Percentiles rank a stretch among this genome's conserved stretches.
Conservation (phyloP, 2,113 vertebrate genomes). For the Eonycteris spelaea region DNA sequence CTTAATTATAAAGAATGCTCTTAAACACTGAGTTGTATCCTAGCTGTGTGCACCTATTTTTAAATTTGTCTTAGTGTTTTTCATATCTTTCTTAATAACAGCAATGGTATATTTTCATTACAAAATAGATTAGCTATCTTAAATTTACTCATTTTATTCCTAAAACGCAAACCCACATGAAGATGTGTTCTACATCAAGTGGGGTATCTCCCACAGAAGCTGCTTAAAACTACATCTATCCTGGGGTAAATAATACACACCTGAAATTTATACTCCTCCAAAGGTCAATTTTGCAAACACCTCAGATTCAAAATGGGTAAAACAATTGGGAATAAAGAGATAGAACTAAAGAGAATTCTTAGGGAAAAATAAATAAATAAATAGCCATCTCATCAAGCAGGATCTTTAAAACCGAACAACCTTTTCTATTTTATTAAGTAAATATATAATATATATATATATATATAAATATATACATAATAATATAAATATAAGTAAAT, state of each 20-base stretch:
- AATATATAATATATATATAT: neutral
- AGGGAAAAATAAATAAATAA: neutral
- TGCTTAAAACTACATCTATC: neutral
- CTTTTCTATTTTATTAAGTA: neutral
- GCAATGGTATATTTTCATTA: neutral
- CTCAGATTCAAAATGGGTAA: slow-evolving; percentile 27
- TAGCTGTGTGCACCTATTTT: neutral
- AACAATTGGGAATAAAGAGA: neutral
- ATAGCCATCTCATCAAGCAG: slow-evolving; percentile 8
- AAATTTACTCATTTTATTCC: neutral
- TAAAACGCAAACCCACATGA: slow-evolving; percentile 9
- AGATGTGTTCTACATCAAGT: neutral
- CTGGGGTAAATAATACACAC: neutral
- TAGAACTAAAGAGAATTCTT: neutral
- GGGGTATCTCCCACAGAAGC: neutral
- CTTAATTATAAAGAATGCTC: neutral
- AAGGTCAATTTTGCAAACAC: neutral
- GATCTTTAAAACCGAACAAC: neutral
- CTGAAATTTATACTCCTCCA: neutral
- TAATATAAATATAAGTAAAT: neutral
- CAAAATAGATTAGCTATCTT: neutral
- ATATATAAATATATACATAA: neutral
- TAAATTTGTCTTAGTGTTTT: neutral
- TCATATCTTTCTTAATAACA: neutral
- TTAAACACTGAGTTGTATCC: neutral